phyloP scores from a whole-genome alignment of 2,113 vertebrate genomes.

The Galemys pyrenaicus region DNA sequence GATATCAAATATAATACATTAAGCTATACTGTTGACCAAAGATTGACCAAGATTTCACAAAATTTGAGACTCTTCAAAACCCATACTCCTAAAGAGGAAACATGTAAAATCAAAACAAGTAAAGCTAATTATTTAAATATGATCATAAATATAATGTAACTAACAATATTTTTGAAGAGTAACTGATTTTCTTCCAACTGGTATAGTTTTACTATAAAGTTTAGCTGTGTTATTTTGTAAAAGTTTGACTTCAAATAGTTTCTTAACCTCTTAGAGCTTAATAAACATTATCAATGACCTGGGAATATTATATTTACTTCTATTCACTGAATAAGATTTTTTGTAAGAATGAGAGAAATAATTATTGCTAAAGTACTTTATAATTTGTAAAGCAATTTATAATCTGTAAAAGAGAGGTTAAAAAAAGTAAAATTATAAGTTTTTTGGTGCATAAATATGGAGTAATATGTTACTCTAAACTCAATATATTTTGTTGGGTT shows the following conservation, averaged over 20 bases:
- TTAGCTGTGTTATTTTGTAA: not conserved
- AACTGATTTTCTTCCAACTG: not conserved
- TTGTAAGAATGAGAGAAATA: not conserved
- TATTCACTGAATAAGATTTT: not conserved
- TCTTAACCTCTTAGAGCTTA: not conserved
- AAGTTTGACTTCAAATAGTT: not conserved
- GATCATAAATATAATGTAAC: not conserved
- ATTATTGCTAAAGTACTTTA: not conserved
- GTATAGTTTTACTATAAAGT: not conserved
- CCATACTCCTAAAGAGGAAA: not conserved
- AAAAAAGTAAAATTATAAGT: not conserved
- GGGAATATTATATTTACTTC: not conserved
- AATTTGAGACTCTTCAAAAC: not conserved
- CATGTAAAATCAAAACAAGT: not conserved
- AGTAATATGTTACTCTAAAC: not conserved
- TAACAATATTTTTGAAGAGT: conserved; percentile 12
- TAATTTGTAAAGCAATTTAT: not conserved
- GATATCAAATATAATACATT: not conserved
- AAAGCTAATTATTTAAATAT: not conserved
- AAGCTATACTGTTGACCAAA: not conserved
- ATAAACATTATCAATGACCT: not conserved
- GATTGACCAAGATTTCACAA: not conserved
- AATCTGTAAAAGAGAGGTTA: not conserved
- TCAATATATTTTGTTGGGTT: not conserved
- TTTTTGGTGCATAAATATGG: not conserved